Conservation (phyloP, 2,888 invertebrate species). For the Mantis religiosa region DNA sequence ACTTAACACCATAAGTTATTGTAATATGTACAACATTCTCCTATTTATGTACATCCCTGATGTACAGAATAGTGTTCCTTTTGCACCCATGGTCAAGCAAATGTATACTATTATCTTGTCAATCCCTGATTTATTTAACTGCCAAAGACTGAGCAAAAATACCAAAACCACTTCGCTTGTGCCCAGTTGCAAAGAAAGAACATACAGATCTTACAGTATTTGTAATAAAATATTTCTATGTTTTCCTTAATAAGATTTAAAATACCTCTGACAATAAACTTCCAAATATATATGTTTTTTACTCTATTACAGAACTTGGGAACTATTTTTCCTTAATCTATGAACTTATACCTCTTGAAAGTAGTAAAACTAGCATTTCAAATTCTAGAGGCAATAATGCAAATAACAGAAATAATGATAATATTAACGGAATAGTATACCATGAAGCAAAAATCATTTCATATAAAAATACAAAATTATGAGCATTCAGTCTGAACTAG, state of each 20-base stretch:
- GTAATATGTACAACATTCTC: too few relatives aligned
- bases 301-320: neutral
- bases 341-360: neutral
- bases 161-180: too few relatives aligned
- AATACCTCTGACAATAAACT: neutral
- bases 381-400: neutral
- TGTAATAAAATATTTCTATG: neutral
- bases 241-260: neutral
- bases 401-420: neutral
- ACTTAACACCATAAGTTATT: too few relatives aligned
- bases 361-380: neutral
- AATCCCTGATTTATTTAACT: too few relatives aligned
- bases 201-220: neutral
- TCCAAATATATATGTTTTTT: neutral
- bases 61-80: too few relatives aligned
- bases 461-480: constrained; percentile 7
- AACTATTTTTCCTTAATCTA: too few relatives aligned
- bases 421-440: neutral
- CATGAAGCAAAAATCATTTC: neutral
- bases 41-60: too few relatives aligned
- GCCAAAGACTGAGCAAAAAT: too few relatives aligned
- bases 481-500: constrained; percentile 3
- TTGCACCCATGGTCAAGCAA: too few relatives aligned
- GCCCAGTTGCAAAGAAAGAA: too few relatives aligned
- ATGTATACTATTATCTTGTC: too few relatives aligned